Percentiles rank a stretch among this genome's conserved stretches.
Evolutionary conservation across 2,797 vertebrate genomes (phyloP).

Genomic region (Coluber constrictor): DNA sequence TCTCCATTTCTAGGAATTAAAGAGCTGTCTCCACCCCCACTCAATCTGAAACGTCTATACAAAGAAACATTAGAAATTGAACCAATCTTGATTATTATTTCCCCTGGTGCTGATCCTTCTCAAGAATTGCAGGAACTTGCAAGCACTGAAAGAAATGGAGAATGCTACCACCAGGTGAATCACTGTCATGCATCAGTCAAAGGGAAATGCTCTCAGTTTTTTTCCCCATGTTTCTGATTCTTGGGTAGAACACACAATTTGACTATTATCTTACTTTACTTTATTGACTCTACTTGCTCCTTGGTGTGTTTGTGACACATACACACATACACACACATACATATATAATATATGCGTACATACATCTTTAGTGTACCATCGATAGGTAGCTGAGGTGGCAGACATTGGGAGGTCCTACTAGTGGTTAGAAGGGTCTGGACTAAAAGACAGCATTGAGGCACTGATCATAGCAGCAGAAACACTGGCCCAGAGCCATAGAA

Average conservation of each 20-base stretch:
- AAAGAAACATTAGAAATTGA: conserved; percentile 88
- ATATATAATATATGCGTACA: background rate
- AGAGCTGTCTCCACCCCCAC: conserved; percentile 87
- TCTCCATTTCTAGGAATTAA: conserved; percentile 79
- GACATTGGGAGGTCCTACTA: background rate
- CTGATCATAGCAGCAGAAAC: background rate
- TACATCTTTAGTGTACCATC: background rate
- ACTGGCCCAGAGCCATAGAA: background rate
- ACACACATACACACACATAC: background rate
- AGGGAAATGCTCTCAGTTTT: background rate
- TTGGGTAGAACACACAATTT: background rate
- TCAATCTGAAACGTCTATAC: conserved; percentile 88
- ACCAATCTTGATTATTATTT: conserved; percentile 93
- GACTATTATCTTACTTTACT: background rate
- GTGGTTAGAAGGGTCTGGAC: background rate
- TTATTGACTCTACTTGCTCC: background rate
- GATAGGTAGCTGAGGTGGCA: background rate
- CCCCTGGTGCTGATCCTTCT: conserved; percentile 94
- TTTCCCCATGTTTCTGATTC: background rate
- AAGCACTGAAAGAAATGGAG: conserved; percentile 78
- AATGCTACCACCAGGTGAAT: conserved; percentile 88
- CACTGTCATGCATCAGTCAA: background rate
- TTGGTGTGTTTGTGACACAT: background rate
- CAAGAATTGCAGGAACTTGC: conserved; percentile 95
- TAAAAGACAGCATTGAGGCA: background rate